Evolutionary conservation across 2,113 vertebrate genomes (phyloP).

Genomic region (Vulpes vulpes): DNA sequence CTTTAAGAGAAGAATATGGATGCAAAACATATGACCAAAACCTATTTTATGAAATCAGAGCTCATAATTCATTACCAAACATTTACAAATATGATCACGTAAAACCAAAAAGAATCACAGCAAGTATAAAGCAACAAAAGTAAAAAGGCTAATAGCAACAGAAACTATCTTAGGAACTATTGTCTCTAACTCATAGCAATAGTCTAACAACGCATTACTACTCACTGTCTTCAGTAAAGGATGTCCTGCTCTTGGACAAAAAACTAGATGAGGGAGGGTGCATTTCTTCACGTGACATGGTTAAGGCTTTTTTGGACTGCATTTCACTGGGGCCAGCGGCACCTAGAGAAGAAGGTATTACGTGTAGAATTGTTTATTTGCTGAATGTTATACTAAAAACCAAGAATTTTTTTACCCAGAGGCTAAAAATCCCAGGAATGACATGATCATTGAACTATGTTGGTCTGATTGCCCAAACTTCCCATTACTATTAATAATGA

Average conservation of each 20-base stretch:
- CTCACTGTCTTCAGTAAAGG: constrained; percentile 62
- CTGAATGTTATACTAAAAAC: constrained; percentile 45
- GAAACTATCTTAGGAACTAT: neutral
- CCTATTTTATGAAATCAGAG: neutral
- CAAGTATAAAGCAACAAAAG: neutral
- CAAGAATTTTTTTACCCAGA: neutral
- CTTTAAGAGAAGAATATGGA: neutral
- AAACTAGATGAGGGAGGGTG: neutral
- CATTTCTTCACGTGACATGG: constrained; percentile 9
- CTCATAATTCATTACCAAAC: neutral
- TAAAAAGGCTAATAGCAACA: neutral
- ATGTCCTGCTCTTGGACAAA: constrained; percentile 44
- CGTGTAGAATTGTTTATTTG: neutral
- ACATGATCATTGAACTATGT: neutral
- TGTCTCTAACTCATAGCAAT: neutral
- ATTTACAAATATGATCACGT: neutral
- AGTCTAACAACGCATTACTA: neutral
- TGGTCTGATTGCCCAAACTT: neutral
- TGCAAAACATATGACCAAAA: neutral
- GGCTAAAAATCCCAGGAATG: constrained; percentile 21
- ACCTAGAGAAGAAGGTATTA: constrained; percentile 73
- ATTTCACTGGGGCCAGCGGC: constrained; percentile 59
- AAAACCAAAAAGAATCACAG: neutral
- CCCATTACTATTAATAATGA: neutral
- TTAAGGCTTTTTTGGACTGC: constrained; percentile 14